Conservation (phyloP, 2,797 vertebrate genomes). For the Parauchenoglanis punctatus region DNA sequence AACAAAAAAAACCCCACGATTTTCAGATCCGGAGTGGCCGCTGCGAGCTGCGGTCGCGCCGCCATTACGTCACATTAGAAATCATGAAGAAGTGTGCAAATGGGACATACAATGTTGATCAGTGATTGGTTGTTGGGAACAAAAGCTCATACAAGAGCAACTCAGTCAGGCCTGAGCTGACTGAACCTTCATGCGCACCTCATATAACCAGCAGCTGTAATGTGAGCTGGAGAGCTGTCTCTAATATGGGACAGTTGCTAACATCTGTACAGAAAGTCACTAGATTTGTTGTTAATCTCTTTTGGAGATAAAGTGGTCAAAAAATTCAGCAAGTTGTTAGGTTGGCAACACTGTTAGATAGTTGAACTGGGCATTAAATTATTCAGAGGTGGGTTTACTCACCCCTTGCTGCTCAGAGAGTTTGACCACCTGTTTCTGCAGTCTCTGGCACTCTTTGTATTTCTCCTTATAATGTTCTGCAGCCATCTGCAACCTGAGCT, state of each 20-base stretch:
- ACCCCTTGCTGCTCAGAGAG: slow-evolving; percentile 88
- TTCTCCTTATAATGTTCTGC: slow-evolving; percentile 99
- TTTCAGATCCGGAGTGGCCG: too few species aligned
- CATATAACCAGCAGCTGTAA: slow-evolving; percentile 2
- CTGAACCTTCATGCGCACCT: background rate
- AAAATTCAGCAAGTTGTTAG: slow-evolving; percentile 4
- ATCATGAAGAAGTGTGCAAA: background rate
- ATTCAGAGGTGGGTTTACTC: slow-evolving; percentile 60
- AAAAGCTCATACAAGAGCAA: background rate
- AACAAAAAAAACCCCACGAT: too few species aligned
- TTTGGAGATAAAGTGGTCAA: background rate
- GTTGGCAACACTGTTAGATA: background rate
- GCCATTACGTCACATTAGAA: too few species aligned
- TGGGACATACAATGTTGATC: background rate
- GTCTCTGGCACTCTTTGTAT: slow-evolving; percentile 96
- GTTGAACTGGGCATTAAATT: background rate
- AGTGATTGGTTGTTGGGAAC: background rate
- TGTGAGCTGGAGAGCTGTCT: background rate
- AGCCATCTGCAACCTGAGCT: slow-evolving; percentile 96
- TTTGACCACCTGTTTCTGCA: slow-evolving; percentile 93
- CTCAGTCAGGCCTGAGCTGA: background rate
- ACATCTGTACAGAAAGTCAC: background rate
- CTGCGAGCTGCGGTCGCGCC: too few species aligned
- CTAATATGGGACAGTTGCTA: background rate
- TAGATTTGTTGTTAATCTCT: background rate